Conservation (phyloP, 1,140 invertebrate species). For the Mamestra configurata region DNA sequence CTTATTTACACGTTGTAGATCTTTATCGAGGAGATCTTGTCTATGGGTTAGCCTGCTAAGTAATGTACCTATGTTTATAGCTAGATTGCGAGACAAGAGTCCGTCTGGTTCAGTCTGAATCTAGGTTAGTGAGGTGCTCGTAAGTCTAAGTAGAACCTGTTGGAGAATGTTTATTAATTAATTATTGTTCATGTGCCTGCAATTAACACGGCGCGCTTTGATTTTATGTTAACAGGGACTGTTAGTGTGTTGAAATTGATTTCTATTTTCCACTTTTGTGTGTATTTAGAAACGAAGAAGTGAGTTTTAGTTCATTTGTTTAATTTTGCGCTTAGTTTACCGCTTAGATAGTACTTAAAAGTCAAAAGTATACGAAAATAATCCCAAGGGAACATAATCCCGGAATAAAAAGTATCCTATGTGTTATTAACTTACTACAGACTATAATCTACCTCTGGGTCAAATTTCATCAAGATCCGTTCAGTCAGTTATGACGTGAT, state of each 20-base stretch:
- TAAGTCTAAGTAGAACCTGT: not conserved
- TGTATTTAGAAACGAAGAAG: not conserved
- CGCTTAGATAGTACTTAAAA: too few relatives aligned
- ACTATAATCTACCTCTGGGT: too few relatives aligned
- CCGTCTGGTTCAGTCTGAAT: conserved; percentile 4
- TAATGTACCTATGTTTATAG: not conserved
- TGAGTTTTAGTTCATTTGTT: too few relatives aligned
- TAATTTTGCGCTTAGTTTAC: too few relatives aligned
- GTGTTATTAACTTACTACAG: too few relatives aligned
- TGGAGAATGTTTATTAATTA: conserved; percentile 41
- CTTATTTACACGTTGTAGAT: conserved; percentile 28
- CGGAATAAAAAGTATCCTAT: too few relatives aligned
- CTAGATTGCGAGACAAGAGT: not conserved
- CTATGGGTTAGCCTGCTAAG: conserved; percentile 5
- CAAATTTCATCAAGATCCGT: too few relatives aligned
- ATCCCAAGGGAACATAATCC: too few relatives aligned
- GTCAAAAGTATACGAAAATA: too few relatives aligned
- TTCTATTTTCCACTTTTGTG: not conserved
- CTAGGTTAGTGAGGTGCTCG: conserved; percentile 31
- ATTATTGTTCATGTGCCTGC: conserved; percentile 31
- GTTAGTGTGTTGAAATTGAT: not conserved
- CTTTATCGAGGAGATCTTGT: conserved; percentile 13
- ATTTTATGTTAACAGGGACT: not conserved
- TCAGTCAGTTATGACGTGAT: too few relatives aligned
- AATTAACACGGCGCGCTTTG: conserved; percentile 4